Percentiles rank a stretch among this genome's conserved stretches.
Conservation (phyloP, 2,113 vertebrate genomes). For the Numenius arquata region DNA sequence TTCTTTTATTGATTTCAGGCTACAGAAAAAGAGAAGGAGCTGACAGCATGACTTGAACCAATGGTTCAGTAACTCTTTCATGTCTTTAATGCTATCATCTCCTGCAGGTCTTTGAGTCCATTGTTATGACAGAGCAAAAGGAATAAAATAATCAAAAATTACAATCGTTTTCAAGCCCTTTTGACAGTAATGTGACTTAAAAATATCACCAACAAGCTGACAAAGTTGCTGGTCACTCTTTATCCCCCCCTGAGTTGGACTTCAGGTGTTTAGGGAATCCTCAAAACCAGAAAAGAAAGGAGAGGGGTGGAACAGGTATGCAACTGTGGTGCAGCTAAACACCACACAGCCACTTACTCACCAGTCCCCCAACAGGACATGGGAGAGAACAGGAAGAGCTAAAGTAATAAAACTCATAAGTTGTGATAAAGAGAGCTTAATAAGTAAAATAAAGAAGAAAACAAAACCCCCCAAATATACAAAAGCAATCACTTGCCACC, state of each 20-base stretch:
- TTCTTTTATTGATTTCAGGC: slow-evolving; percentile 1
- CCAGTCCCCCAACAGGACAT: not conserved
- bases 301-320: not conserved
- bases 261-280: not conserved
- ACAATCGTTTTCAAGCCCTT: not conserved
- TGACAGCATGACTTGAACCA: not conserved
- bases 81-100: slow-evolving; percentile 19
- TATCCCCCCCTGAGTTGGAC: not conserved
- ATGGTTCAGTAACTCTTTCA: not conserved
- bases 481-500: not conserved
- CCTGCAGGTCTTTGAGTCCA: not conserved
- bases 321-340: not conserved
- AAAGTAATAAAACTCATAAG: not conserved
- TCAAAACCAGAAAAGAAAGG: not conserved
- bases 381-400: not conserved
- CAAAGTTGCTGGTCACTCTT: not conserved
- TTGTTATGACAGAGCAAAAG: not conserved
- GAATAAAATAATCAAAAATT: not conserved
- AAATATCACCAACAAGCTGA: not conserved
- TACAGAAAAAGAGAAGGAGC: not conserved
- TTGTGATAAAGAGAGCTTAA: not conserved
- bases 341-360: not conserved
- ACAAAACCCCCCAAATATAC: not conserved
- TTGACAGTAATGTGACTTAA: not conserved
- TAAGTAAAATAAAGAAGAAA: not conserved